Conservation (phyloP, 2,888 invertebrate genomes). For the Nomada goodeniana region DNA sequence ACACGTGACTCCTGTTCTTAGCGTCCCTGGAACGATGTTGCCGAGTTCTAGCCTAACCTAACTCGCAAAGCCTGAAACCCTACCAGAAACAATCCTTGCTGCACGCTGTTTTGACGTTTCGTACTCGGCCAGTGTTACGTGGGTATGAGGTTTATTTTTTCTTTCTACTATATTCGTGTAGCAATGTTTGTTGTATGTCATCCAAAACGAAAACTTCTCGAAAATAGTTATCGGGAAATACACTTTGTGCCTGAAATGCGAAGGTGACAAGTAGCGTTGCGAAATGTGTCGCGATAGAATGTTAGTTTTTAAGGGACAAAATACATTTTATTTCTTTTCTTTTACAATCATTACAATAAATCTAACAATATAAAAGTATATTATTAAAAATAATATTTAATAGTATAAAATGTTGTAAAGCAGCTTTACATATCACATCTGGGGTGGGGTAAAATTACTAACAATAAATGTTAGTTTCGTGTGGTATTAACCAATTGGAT, state of each 20-base stretch:
- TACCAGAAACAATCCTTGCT: not conserved
- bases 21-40: slow-evolving; percentile 64
- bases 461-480: slow-evolving; percentile 55
- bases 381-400: slow-evolving; percentile 78
- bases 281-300: not conserved
- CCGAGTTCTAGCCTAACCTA: slow-evolving; percentile 63
- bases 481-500: slow-evolving; percentile 59
- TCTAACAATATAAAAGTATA: slow-evolving; percentile 78
- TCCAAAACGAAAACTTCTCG: not conserved
- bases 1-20: slow-evolving; percentile 75
- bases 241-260: not conserved
- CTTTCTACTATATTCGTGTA: not conserved
- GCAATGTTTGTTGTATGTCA: not conserved
- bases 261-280: not conserved
- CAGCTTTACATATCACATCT: slow-evolving; percentile 84
- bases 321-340: slow-evolving; percentile 72
- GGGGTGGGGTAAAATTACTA: slow-evolving; percentile 77
- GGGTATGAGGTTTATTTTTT: slow-evolving; percentile 19
- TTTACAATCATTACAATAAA: slow-evolving; percentile 78
- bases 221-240: not conserved
- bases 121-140: not conserved
- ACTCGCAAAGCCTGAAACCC: slow-evolving; percentile 33
- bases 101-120: slow-evolving; percentile 45
- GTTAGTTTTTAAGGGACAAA: slow-evolving; percentile 51
- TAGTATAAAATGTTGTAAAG: slow-evolving; percentile 82